Conservation (phyloP, 1,140 invertebrate genomes). For the Drosophila ananassae region DNA sequence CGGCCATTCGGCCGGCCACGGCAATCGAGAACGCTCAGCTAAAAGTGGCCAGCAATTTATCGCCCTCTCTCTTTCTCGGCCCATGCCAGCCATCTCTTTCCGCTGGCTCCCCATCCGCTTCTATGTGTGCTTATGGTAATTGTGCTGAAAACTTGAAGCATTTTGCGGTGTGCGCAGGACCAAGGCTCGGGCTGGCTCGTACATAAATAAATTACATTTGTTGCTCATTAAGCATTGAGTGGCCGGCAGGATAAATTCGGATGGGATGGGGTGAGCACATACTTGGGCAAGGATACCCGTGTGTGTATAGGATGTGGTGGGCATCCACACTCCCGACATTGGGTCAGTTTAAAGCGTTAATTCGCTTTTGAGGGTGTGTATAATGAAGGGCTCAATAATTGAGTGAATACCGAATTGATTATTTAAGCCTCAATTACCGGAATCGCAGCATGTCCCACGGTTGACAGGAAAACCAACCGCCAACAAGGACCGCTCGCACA, state of each 20-base stretch:
- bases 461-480: constrained; percentile 16
- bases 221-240: constrained; percentile 81
- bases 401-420: constrained; percentile 53
- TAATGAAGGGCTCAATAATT: constrained; percentile 56
- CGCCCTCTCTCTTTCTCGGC: constrained; percentile 20
- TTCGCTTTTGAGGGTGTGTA: constrained; percentile 52
- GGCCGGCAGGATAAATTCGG: constrained; percentile 56
- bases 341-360: constrained; percentile 56
- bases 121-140: constrained; percentile 77
- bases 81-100: constrained; percentile 8
- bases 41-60: constrained; percentile 77
- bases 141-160: constrained; percentile 82
- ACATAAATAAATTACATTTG: constrained; percentile 81
- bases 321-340: constrained; percentile 13
- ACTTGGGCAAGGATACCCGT: constrained; percentile 15
- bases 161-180: constrained; percentile 64
- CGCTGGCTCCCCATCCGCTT: constrained; percentile 3
- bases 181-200: constrained; percentile 38
- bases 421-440: constrained; percentile 51
- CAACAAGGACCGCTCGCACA: constrained; percentile 11
- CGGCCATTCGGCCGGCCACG: constrained; percentile 13
- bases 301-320: constrained; percentile 17
- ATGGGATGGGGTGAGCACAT: constrained; percentile 5
- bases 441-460: constrained; percentile 31
- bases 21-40: constrained; percentile 66